Evolutionary conservation across 2,888 invertebrate genomes (phyloP).

Genomic region (Chrysolina oricalcia): DNA sequence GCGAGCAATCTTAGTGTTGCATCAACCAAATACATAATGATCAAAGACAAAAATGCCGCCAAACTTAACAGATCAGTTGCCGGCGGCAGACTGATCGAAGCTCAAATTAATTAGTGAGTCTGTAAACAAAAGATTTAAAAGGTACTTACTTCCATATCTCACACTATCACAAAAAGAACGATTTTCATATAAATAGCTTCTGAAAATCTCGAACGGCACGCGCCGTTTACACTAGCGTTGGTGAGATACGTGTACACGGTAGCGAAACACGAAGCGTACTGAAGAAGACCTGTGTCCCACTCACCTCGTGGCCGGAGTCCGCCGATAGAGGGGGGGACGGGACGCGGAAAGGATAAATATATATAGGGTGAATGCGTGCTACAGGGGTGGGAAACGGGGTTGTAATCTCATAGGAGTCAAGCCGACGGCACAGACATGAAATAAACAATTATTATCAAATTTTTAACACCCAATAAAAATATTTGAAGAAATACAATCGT

Average conservation of each 20-base stretch:
- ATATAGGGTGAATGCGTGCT: constrained; percentile 27
- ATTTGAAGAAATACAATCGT: no score
- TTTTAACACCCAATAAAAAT: no score
- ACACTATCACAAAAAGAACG: constrained; percentile 10
- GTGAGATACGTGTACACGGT: constrained; percentile 16
- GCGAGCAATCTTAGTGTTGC: background rate
- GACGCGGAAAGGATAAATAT: constrained; percentile 14
- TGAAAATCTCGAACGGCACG: constrained; percentile 28
- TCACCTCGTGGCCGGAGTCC: background rate
- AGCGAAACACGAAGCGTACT: constrained; percentile 27
- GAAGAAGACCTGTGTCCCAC: constrained; percentile 8
- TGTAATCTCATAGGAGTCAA: constrained; percentile 20
- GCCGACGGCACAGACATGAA: constrained; percentile 22
- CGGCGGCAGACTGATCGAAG: background rate
- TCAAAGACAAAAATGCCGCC: background rate
- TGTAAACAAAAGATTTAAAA: constrained; percentile 26
- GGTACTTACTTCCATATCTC: constrained; percentile 2
- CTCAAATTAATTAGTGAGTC: background rate
- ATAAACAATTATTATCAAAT: no score
- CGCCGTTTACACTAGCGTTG: constrained; percentile 27
- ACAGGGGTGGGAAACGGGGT: constrained; percentile 26
- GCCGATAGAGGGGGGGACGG: background rate
- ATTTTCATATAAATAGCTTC: constrained; percentile 1
- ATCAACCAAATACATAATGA: background rate
- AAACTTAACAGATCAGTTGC: background rate